Conservation (phyloP, 2,113 vertebrate species). For the Hylia prasina region DNA sequence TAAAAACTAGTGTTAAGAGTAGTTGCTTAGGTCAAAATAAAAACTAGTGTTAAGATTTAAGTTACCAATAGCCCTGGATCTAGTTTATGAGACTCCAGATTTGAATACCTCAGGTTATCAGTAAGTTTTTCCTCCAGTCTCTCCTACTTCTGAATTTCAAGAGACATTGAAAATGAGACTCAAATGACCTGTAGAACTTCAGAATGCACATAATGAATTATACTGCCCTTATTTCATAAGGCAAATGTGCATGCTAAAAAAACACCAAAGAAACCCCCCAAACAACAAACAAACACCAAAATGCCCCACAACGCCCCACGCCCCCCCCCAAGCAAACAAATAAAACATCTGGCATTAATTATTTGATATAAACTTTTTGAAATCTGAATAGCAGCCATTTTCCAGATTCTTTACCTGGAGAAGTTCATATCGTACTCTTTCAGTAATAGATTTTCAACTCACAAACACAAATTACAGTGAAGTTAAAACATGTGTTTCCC, state of each 20-base stretch:
- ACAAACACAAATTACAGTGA: neutral
- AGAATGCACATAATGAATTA: neutral
- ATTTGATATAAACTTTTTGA: neutral
- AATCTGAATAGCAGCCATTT: neutral
- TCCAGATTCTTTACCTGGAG: neutral
- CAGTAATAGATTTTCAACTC: neutral
- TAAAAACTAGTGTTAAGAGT: neutral
- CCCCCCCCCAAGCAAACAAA: neutral
- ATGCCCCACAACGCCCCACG: neutral
- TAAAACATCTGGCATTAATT: neutral
- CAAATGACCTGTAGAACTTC: neutral
- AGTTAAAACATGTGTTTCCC: neutral
- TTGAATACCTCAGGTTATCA: neutral
- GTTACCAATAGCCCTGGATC: neutral
- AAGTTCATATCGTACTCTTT: neutral
- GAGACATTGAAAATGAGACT: neutral
- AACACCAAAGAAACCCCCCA: neutral
- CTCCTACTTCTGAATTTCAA: neutral
- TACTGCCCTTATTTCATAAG: neutral
- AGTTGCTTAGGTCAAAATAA: neutral
- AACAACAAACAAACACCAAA: no score
- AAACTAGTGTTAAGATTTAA: neutral
- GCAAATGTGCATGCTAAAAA: neutral
- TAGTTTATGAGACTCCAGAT: neutral
- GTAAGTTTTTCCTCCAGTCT: neutral